Percentiles rank a stretch among this genome's conserved stretches.
phyloP scores from a whole-genome alignment of 2,797 vertebrate genomes.

The Molothrus ater region DNA sequence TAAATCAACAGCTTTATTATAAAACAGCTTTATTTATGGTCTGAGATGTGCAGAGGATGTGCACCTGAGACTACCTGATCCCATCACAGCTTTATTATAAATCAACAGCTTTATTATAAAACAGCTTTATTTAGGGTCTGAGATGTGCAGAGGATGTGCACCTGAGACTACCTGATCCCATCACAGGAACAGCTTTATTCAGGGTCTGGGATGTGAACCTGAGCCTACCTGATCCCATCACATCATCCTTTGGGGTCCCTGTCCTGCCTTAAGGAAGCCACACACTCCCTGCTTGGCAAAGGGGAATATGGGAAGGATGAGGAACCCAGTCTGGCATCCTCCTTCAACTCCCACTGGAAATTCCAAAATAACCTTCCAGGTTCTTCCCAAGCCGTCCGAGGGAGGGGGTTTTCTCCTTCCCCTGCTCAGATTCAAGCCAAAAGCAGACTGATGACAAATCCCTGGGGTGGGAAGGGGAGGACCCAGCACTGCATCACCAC shows the following conservation, averaged over 20 bases:
- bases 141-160: neutral
- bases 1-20: neutral
- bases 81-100: fast-evolving
- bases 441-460: neutral
- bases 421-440: neutral
- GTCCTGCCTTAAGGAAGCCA: fast-evolving
- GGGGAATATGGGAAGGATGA: neutral
- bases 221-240: too few species aligned
- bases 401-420: neutral
- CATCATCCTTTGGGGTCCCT: neutral
- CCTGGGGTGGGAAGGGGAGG: neutral
- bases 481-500: neutral
- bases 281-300: fast-evolving
- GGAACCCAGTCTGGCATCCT: neutral
- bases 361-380: neutral
- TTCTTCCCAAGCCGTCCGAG: neutral
- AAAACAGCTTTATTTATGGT: neutral
- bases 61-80: fast-evolving
- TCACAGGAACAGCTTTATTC: neutral
- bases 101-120: neutral
- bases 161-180: too few species aligned
- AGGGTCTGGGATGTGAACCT: neutral
- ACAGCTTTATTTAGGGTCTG: neutral
- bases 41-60: neutral
- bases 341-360: neutral